phyloP scores from a whole-genome alignment of 2,113 vertebrate species.

The Eulacestoma nigropectus region DNA sequence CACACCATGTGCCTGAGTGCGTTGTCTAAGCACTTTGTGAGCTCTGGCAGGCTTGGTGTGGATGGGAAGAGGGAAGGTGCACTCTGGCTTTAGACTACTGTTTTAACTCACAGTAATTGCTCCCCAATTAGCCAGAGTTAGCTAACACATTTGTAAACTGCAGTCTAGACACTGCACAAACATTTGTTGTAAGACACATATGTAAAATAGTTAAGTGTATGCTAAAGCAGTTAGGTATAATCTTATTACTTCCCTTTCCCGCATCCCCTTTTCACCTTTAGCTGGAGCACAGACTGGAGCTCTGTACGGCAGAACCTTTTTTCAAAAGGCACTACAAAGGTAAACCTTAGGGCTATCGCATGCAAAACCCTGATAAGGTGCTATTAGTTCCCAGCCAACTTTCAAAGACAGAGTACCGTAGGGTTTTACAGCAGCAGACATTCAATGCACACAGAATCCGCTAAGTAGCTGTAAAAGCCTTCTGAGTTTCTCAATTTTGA shows the following conservation, averaged over 20 bases:
- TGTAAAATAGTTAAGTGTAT: conserved; percentile 38
- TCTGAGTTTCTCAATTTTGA: conserved; percentile 27
- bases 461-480: conserved; percentile 36
- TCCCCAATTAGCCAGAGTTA: conserved; percentile 52
- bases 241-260: background rate
- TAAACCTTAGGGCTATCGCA: conserved; percentile 48
- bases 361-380: conserved; percentile 56
- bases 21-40: background rate
- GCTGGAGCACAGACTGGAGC: background rate
- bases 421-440: conserved; percentile 11
- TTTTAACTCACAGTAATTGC: conserved; percentile 37
- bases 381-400: conserved; percentile 42
- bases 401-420: background rate
- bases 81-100: background rate
- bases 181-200: conserved; percentile 46
- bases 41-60: background rate
- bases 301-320: background rate
- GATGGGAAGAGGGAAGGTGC: background rate
- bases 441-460: background rate
- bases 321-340: conserved; percentile 36
- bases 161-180: conserved; percentile 42
- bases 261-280: background rate
- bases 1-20: background rate
- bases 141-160: conserved; percentile 39
- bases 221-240: conserved; percentile 47